phyloP scores from a whole-genome alignment of 2,113 vertebrate species.

The Clarias magur region DNA sequence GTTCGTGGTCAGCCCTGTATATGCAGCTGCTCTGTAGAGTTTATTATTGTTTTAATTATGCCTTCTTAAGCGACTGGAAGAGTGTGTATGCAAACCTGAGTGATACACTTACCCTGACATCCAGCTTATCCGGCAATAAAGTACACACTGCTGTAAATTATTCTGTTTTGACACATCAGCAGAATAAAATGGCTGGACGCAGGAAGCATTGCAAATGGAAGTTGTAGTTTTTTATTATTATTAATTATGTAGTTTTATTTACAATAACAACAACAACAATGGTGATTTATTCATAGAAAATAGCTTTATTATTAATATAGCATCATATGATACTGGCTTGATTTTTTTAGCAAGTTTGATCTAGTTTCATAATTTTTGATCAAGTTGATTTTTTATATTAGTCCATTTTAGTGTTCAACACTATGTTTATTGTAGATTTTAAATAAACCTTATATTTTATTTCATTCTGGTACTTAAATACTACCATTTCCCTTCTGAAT shows the following conservation, averaged over 20 bases:
- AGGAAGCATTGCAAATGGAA: neutral
- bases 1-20: slow-evolving; percentile 13
- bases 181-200: neutral
- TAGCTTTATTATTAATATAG: neutral
- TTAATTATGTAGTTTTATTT: neutral
- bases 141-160: neutral
- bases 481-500: neutral
- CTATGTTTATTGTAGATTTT: neutral
- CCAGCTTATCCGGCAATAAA: slow-evolving; percentile 37
- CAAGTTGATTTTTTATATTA: neutral
- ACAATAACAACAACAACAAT: neutral
- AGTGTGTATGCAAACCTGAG: slow-evolving; percentile 50
- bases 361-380: neutral
- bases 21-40: slow-evolving; percentile 38
- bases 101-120: slow-evolving; percentile 46
- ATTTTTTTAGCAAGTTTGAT: neutral
- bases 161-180: neutral
- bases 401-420: neutral
- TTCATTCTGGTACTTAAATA: neutral
- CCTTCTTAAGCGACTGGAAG: slow-evolving; percentile 42
- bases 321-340: neutral
- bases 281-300: neutral
- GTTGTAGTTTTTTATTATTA: neutral
- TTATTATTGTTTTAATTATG: slow-evolving; percentile 55
- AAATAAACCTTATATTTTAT: neutral